A percentile compares a stretch with the other conserved stretches of the same genome.
These are phyloP conservation scores for Actenoides lindsayi DNA, from an alignment of 2,113 vertebrate genomes.

Conservation along the genomic window DNA sequence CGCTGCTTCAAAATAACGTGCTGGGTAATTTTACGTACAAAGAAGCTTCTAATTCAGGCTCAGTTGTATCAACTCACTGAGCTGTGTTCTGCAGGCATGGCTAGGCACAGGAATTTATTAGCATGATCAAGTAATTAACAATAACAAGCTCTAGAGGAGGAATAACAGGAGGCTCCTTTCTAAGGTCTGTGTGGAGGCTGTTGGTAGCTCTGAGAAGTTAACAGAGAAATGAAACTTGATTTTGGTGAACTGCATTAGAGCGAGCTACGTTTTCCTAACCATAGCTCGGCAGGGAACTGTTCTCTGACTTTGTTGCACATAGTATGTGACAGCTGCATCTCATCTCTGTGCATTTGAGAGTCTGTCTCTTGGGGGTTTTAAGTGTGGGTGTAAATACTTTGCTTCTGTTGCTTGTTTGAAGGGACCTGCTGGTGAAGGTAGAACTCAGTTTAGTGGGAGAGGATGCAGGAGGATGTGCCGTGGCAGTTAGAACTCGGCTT, in stretches of 20 bases:
- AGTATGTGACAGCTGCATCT: rapidly evolving
- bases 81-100: rapidly evolving
- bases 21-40: rapidly evolving
- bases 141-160: background rate
- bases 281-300: background rate
- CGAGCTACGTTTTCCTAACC: background rate
- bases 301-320: rapidly evolving
- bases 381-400: background rate
- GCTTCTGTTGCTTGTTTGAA: conserved; percentile 27
- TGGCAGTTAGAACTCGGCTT: conserved; percentile 77
- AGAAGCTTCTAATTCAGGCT: background rate
- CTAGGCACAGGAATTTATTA: background rate
- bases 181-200: rapidly evolving
- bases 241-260: background rate
- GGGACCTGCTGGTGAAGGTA: conserved; percentile 83
- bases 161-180: background rate
- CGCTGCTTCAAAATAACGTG: rapidly evolving
- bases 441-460: conserved; percentile 65
- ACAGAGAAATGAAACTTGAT: background rate
- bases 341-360: rapidly evolving
- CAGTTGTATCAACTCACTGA: background rate
- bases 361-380: rapidly evolving
- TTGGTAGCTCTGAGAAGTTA: background rate
- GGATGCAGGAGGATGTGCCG: conserved; percentile 57
- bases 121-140: background rate